Base-by-base conservation (phyloP, 2,888 invertebrate species). In the Drosophila birchii region DNA sequence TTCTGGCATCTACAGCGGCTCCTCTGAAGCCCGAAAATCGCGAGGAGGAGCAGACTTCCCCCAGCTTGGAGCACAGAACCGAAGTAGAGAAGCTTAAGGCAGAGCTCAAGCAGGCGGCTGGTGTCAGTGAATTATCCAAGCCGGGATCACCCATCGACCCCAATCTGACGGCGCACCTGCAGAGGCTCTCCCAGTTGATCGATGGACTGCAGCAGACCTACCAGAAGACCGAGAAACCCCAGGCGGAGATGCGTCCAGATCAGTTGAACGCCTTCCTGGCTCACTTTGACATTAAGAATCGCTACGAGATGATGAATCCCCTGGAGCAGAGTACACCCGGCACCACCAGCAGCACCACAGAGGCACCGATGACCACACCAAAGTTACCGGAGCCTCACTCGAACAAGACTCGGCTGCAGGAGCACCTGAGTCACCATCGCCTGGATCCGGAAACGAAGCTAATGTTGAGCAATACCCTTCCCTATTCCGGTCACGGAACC, bases 201-300 rank as follows among this genome's bases (percentile, higher is more conserved):
- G 91, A 92, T 77, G 92, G 92, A 23, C 75, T 93, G 2, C 90
- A 92, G 70, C 78, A 91, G 64, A 91, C 88, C 1, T 92, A 92
- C 63, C 89, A 91, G 47, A 81, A 83, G 26, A 82, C 89, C 0
- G 85, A 87, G 2, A 81, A 86, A 5, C 77, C 85, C 0, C 81
- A 78, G 18, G 66, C 79, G 8, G 92, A 92, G 6, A 69, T 93
- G 67, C 80, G 91, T 3, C 92, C 93, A 0, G 92, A 93, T 79
- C 92, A 93, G 44, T 58, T 93, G 38, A 93, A 93, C 77, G 92
- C 92, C 3, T 92, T 92, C 49, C 64, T 93, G 38, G 92, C 92
- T 0, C 91, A 92, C 60, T 93, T 92, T 29, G 92, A 93, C 69
- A 91, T 93, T 8, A 91, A 91, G 74, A 87, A 91, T 62, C 91